Conservation (phyloP, 1,140 invertebrate species). For the Drosophila ficusphila region DNA sequence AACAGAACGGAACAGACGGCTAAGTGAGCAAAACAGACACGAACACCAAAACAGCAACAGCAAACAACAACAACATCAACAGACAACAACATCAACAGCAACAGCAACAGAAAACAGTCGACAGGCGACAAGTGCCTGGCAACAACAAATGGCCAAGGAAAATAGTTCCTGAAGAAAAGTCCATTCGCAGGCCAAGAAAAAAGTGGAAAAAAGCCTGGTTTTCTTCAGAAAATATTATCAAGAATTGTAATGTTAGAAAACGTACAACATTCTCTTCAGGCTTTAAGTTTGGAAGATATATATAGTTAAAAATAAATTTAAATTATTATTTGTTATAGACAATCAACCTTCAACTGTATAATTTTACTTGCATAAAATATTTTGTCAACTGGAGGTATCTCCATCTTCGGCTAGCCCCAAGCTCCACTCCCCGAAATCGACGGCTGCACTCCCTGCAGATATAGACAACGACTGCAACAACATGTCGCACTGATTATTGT, state of each 20-base stretch:
- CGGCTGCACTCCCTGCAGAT: constrained; percentile 19
- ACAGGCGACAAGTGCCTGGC: constrained; percentile 51
- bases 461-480: constrained; percentile 47
- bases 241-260: no score
- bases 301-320: no score
- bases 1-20: constrained; percentile 33
- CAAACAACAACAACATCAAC: constrained; percentile 6
- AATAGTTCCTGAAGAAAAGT: constrained; percentile 22
- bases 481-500: constrained; percentile 77
- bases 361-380: no score
- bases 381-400: not conserved
- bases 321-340: no score
- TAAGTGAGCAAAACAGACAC: constrained; percentile 42
- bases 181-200: no score
- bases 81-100: not conserved
- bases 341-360: no score
- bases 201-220: constrained; percentile 9
- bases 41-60: constrained; percentile 9
- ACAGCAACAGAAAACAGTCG: constrained; percentile 3
- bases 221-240: not conserved
- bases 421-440: not conserved
- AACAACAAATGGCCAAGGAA: constrained; percentile 29
- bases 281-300: no score
- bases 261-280: no score
- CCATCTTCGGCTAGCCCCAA: not conserved